Evolutionary conservation across 2,888 invertebrate species (phyloP), one percentile per base, ranked within the genome.

Genomic region (Meteorus colon): DNA sequence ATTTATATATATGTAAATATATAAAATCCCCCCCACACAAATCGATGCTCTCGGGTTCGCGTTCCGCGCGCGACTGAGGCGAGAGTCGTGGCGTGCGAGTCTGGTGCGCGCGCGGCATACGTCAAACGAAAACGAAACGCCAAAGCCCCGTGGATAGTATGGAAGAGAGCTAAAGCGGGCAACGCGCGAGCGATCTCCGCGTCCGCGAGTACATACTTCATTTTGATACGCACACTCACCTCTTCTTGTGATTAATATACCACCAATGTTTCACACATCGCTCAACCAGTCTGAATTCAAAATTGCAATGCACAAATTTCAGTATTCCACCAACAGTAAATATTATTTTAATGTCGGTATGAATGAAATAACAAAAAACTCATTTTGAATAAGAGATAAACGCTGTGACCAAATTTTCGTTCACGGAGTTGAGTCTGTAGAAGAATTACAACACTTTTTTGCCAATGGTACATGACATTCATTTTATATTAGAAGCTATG

Each of bases 1-100:
- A 27, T 12, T n/a, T 16, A 31, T 31, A 55, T 34, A 19, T 55
- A 27, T 60, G 27, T 45, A 24, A 37, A 37, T 45, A 73, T 55
- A 66, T 67, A 66, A 59, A 68, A 63, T 37, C 55, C 79, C 79
- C 79, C 79, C 79, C 80, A 72, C 79, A 77, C 80, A 77, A 63
- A 78, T 82, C 82, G 76, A 79, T 86, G 80, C 83, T 86, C 85
- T 83, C 87, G 83, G 82, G 83, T 84, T 85, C 84, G 85, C 86
- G 86, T 87, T 84, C 86, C 84, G 86, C 86, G 87, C 85, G 86
- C 87, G 85, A 88, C 88, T 88, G 87, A 82, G 76, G 76, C 80
- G 78, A 78, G 80, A 80, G 74, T 77, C 75, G 73, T 68, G 67
- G 68, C 72, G 68, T 73, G 63, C 71, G 71, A 62, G 71, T 73